Evolutionary conservation across 1,140 invertebrate species (phyloP).

Genomic region (Bombus balteatus): DNA sequence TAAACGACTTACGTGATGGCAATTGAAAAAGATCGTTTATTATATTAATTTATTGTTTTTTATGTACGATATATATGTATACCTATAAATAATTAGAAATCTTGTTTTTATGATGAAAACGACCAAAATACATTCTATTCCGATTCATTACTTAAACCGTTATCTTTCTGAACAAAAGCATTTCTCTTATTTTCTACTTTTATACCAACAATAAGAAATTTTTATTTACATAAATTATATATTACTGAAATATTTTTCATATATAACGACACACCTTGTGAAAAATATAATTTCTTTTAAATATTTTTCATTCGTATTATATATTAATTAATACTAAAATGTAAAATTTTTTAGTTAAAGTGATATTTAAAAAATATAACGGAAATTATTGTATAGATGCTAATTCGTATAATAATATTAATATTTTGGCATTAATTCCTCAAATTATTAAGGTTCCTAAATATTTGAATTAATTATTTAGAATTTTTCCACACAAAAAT

Average conservation of each 20-base stretch:
- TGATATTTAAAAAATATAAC: background rate
- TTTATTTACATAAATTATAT: conserved; percentile 7
- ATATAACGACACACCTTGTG: background rate
- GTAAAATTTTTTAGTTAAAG: background rate
- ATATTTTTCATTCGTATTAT: background rate
- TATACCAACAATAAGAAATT: background rate
- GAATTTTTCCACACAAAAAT: no score
- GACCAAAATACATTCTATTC: conserved; percentile 53
- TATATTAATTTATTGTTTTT: conserved; percentile 41
- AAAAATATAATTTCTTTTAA: background rate
- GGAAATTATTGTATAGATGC: background rate
- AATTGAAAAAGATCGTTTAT: conserved; percentile 19
- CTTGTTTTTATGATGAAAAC: conserved; percentile 48
- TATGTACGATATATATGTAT: conserved; percentile 41
- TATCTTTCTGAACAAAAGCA: conserved; percentile 9
- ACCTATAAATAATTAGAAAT: conserved; percentile 37
- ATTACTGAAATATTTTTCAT: background rate
- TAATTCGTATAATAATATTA: background rate
- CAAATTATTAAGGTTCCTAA: background rate
- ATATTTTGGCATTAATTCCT: background rate
- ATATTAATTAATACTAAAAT: background rate
- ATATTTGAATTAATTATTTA: no score
- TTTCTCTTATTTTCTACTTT: conserved; percentile 1
- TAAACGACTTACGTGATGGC: conserved; percentile 21
- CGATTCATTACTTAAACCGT: background rate